phyloP scores from a whole-genome alignment of 1,140 invertebrate genomes.

The Alviniconcha marisindica region DNA sequence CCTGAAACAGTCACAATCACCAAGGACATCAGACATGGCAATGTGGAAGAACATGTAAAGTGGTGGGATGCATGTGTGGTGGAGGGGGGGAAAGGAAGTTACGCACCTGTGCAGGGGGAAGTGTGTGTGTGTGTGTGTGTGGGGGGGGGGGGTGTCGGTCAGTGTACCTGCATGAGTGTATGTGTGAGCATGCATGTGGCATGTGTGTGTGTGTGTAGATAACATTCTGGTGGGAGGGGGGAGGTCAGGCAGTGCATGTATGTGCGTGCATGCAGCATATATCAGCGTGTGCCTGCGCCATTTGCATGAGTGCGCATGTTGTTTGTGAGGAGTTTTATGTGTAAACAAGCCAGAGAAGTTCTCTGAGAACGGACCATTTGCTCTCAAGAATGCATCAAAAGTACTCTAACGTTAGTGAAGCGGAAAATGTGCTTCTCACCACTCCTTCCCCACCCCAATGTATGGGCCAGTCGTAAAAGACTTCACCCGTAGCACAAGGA shows the following conservation, averaged over 20 bases:
- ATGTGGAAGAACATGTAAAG: neutral
- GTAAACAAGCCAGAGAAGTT: too few relatives aligned
- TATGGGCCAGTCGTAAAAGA: too few relatives aligned
- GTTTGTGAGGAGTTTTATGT: too few relatives aligned
- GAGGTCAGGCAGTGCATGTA: neutral
- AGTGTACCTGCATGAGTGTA: neutral
- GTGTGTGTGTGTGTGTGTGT: conserved; percentile 13
- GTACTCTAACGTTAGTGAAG: too few relatives aligned
- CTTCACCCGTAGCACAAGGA: too few relatives aligned
- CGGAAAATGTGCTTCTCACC: too few relatives aligned
- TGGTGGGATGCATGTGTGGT: neutral
- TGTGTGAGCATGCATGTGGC: neutral
- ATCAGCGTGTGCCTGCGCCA: too few relatives aligned
- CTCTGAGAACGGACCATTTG: too few relatives aligned
- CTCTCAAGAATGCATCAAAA: too few relatives aligned
- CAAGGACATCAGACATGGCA: neutral
- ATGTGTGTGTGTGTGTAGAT: neutral
- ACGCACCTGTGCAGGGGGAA: neutral
- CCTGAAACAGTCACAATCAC: conserved; percentile 20
- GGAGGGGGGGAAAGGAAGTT: neutral
- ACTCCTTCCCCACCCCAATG: too few relatives aligned
- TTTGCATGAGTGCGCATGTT: too few relatives aligned
- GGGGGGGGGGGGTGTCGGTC: neutral
- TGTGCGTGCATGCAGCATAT: too few relatives aligned
- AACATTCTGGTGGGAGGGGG: neutral